Conservation (phyloP, 2,113 vertebrate species). For the Cichladusa arquata region DNA sequence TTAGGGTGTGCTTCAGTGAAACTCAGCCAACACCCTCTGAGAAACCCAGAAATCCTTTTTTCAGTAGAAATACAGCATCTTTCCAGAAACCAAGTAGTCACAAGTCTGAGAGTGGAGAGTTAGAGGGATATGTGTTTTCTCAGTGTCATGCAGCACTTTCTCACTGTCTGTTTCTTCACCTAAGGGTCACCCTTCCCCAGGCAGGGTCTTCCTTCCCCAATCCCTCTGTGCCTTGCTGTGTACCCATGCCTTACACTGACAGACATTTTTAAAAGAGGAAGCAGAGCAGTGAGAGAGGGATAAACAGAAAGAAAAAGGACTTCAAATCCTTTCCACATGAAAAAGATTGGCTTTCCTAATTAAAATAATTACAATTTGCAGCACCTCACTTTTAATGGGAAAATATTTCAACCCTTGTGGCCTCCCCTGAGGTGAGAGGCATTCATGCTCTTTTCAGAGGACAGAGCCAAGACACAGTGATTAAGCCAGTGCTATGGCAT, state of each 20-base stretch:
- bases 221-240: not conserved
- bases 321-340: not conserved
- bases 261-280: not conserved
- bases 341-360: not conserved
- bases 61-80: not conserved
- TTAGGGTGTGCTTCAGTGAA: not conserved
- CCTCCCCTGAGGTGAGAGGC: not conserved
- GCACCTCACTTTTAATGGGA: not conserved
- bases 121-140: not conserved
- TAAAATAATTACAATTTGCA: not conserved
- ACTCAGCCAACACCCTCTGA: not conserved
- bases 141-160: not conserved
- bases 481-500: not conserved
- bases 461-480: not conserved
- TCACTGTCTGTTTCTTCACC: not conserved
- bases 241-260: not conserved
- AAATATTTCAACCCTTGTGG: not conserved
- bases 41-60: not conserved
- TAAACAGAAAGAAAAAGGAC: not conserved
- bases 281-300: not conserved
- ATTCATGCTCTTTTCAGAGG: not conserved
- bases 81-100: not conserved
- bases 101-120: not conserved
- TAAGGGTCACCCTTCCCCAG: not conserved
- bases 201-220: not conserved